Base-by-base conservation (phyloP, 1,140 invertebrate species). In the Antheraea pernyi region DNA sequence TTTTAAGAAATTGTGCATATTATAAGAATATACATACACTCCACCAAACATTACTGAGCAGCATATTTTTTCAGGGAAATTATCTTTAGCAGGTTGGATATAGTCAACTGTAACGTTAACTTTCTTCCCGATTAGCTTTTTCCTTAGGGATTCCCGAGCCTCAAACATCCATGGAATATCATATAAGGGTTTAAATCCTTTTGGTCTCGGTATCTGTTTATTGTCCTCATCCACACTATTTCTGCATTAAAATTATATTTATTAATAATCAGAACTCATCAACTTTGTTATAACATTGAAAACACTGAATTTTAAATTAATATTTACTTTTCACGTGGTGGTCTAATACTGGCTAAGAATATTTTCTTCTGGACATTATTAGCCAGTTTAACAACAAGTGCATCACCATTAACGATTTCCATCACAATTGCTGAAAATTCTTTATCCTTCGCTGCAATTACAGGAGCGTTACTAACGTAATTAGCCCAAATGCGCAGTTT, bases 141-240 rank as follows among this genome's bases (percentile, higher is more conserved):
- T 99, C 37, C 99, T 94, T 4, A 99, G 93, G 86, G 98, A 99
- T 93, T 99, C 99, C 71, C 99, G 94, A 0, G 98, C 98, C 90
- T 99, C 99, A 88, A 97, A 99, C 97, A 99, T 98, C 94, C 97
- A 99, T 7, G 99, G 99, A 81, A 99, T 97, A 81, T 99, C 99
- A 86, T 99, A 99, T 0, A 99, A 94, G 1, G 98, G 97, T 70
- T 88, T 93, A 65, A 90, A 91, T 7, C 95, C 95, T 86, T 93
- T 95, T 71, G 94, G 85, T 74, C 95, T 93, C 39, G 93, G 92
- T 7, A 93, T 89, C 39, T 94, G 90, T 82, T 96, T 96, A 0
- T 93, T 93, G 70, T 95, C 95, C 68, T 95, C 95, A 68, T 93
- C 94, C n/a, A 91, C 71, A 62, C 72, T 88, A 68, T 84, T 85